Evolutionary conservation across 2,888 invertebrate species (phyloP).

Genomic region (Melipona bicolor): DNA sequence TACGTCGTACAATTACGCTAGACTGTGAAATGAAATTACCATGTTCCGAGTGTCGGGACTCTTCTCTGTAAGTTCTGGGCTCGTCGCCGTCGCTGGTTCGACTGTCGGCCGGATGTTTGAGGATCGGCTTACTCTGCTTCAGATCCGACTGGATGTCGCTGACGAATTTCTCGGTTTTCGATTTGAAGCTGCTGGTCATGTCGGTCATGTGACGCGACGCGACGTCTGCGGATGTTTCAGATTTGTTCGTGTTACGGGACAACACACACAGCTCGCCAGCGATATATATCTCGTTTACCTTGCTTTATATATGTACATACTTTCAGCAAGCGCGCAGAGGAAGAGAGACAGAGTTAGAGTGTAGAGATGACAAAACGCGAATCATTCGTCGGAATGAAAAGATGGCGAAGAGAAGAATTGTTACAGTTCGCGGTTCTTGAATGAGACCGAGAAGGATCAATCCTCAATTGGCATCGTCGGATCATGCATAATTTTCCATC

Average conservation of each 20-base stretch:
- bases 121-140: slow-evolving; percentile 84
- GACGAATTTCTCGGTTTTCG: slow-evolving; percentile 89
- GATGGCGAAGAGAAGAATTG: not conserved
- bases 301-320: not conserved
- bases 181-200: slow-evolving; percentile 89
- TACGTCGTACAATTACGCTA: not conserved
- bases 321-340: slow-evolving; percentile 38
- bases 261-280: slow-evolving; percentile 57
- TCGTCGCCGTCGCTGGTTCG: slow-evolving; percentile 83
- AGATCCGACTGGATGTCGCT: slow-evolving; percentile 88
- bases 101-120: slow-evolving; percentile 83
- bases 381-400: not conserved
- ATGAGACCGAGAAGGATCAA: not conserved
- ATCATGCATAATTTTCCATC: not conserved
- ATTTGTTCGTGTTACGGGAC: slow-evolving; percentile 67
- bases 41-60: slow-evolving; percentile 89
- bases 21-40: slow-evolving; percentile 84
- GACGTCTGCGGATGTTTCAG: slow-evolving; percentile 83
- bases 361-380: slow-evolving; percentile 13
- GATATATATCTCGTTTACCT: slow-evolving; percentile 10
- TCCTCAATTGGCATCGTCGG: not conserved
- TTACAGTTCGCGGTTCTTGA: not conserved
- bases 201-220: slow-evolving; percentile 88
- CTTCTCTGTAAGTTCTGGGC: slow-evolving; percentile 89
- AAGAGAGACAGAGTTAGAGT: slow-evolving; percentile 26